These are phyloP conservation scores for Stichopus horrens DNA, from an alignment of 53 echinoderm and acorn worm species.

Conservation along the genomic window DNA sequence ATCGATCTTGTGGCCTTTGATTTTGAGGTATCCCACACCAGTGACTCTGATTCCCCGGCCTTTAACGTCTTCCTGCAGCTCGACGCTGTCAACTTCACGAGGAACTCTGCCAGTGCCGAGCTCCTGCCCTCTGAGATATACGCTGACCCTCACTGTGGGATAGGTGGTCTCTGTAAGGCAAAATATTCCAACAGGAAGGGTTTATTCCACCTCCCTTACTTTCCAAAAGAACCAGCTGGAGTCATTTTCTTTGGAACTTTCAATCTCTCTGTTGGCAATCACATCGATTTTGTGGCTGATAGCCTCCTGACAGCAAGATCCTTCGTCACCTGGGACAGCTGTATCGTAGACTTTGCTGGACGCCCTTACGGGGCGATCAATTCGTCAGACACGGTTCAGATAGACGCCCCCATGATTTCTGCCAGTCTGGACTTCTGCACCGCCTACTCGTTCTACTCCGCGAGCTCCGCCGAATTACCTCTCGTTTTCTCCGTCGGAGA, in stretches of 20 bases:
- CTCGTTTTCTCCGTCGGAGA: constrained; percentile 75
- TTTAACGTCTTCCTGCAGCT: constrained; percentile 63
- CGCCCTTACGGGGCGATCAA: constrained; percentile 59
- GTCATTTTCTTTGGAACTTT: constrained; percentile 62
- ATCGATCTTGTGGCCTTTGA: constrained; percentile 62
- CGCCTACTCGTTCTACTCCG: constrained; percentile 49
- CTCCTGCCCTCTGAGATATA: constrained; percentile 22
- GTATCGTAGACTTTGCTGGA: constrained; percentile 67
- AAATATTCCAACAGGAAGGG: constrained; percentile 59
- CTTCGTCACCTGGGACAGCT: constrained; percentile 67
- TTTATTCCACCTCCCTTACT: constrained; percentile 58
- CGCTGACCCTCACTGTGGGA: constrained; percentile 29
- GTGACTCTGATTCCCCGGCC: constrained; percentile 61
- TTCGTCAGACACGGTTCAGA: constrained; percentile 61
- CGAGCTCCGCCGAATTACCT: constrained; percentile 45
- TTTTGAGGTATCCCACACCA: constrained; percentile 65
- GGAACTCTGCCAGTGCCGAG: constrained; percentile 37
- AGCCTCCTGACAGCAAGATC: constrained; percentile 62
- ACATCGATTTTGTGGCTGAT: constrained; percentile 76
- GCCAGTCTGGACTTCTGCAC: constrained; percentile 59
- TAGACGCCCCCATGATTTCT: constrained; percentile 66
- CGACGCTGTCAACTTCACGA: constrained; percentile 74
- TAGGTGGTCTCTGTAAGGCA: constrained; percentile 49
- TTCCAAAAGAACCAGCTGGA: constrained; percentile 64
- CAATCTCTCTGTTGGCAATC: constrained; percentile 63